Conservation (phyloP, 2,797 vertebrate genomes). For the Sebastes elongatus region DNA sequence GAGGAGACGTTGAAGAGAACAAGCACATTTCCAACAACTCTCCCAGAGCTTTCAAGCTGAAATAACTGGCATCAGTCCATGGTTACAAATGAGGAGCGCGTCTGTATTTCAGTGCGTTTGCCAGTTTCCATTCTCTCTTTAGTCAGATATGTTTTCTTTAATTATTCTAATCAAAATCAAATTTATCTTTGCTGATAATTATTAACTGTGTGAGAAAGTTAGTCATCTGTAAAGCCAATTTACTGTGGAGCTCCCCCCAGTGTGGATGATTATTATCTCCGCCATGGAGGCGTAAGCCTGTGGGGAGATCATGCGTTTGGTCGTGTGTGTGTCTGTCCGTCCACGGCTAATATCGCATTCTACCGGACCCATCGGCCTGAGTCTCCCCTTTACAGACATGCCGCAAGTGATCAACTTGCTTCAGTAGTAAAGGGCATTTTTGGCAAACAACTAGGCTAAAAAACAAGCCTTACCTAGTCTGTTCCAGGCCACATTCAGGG, state of each 20-base stretch:
- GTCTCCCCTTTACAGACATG: background rate
- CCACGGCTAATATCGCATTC: background rate
- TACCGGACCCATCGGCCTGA: background rate
- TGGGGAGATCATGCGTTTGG: background rate
- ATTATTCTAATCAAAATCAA: slow-evolving; percentile 70
- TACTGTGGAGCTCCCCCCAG: slow-evolving; percentile 8
- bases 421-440: background rate
- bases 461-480: too few species aligned
- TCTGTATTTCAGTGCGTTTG: slow-evolving; percentile 31
- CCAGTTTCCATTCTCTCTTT: slow-evolving; percentile 38
- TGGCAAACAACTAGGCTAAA: background rate
- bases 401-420: background rate
- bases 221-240: slow-evolving; percentile 58
- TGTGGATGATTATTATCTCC: slow-evolving; percentile 8
- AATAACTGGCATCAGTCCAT: slow-evolving; percentile 38
- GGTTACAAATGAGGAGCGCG: slow-evolving; percentile 42
- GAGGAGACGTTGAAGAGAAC: slow-evolving; percentile 7
- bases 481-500: too few species aligned
- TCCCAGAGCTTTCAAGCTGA: slow-evolving; percentile 43
- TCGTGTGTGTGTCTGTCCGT: background rate
- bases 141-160: slow-evolving; percentile 58
- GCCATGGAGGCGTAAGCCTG: background rate
- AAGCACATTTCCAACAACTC: slow-evolving; percentile 30
- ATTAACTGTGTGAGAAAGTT: slow-evolving; percentile 52
- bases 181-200: slow-evolving; percentile 67